Evolutionary conservation across 1,140 invertebrate species (phyloP), one percentile per base, ranked within the genome.

Genomic region (Copidosoma floridanum): DNA sequence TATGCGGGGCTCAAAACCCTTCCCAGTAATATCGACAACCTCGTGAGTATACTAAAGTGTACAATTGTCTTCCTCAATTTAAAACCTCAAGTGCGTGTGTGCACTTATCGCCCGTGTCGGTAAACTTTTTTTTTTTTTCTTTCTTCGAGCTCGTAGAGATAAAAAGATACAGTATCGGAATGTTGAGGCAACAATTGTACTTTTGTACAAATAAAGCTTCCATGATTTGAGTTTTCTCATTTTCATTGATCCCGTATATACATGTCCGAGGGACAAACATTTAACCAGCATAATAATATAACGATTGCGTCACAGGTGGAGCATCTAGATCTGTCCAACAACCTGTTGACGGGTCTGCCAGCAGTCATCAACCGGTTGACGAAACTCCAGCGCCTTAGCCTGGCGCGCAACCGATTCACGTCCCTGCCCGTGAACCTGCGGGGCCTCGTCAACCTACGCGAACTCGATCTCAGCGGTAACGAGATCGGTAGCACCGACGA

Each of bases 281-380:
- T n/a, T n/a, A n/a, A n/a, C n/a, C n/a, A n/a, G n/a, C n/a, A n/a
- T n/a, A n/a, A n/a, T n/a, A n/a, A n/a, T n/a, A n/a, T n/a, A n/a
- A n/a, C n/a, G n/a, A n/a, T n/a, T n/a, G n/a, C n/a, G n/a, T 27
- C 12, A 37, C 24, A 78, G 70, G 67, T 71, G 24, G 67, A 79
- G 46, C 44, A 73, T 3, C 48, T 80, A 41, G 71, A 79, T 50
- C 52, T 80, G 21, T 79, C 76, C 11, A 58, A 48, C 23, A 80
- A 79, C 46, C 40, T 60, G 11, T 58, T 80, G 44, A 62, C 46
- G 1, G 54, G 57, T 23, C 60, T 78, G 46, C 53, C 65, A 8
- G 16, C 26, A 11, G 66, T 73, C 7, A 53, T 80, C 41, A 71
- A 67, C 37, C 63, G 57, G 23, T 35, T 78, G 18, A 63, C 27